phyloP scores from a whole-genome alignment of 2,113 vertebrate species.

The Catharus fuscescens region DNA sequence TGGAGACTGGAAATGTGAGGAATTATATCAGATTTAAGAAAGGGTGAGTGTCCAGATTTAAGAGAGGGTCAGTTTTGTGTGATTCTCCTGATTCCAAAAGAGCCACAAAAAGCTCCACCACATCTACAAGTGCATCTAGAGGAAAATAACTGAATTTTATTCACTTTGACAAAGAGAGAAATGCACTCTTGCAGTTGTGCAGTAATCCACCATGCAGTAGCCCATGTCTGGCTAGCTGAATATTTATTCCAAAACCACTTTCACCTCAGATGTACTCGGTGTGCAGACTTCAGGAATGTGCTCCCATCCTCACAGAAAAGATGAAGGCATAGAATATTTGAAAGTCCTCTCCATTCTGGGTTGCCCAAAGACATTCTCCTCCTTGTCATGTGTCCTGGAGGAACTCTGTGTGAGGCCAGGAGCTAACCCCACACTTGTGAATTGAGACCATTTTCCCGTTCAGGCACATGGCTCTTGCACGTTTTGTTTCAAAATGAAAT shows the following conservation, averaged over 20 bases:
- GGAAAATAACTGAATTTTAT: neutral
- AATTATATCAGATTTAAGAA: neutral
- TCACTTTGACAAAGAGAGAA: neutral
- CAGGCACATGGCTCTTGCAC: neutral
- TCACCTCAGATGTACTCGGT: neutral
- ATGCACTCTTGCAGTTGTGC: neutral
- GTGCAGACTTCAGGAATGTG: neutral
- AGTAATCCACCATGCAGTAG: neutral
- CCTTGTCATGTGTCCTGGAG: rapidly evolving
- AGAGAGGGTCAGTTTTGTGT: neutral
- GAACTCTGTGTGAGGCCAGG: neutral
- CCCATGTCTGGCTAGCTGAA: neutral
- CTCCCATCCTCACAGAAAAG: neutral
- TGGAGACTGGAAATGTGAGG: neutral
- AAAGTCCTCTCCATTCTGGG: neutral
- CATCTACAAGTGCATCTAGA: neutral
- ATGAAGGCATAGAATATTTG: neutral
- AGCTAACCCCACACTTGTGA: constrained; percentile 45
- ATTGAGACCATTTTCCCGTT: constrained; percentile 30
- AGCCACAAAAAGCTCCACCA: neutral
- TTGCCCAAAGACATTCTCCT: neutral
- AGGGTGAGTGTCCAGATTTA: neutral
- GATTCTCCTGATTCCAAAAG: neutral
- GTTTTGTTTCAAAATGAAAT: constrained; percentile 16
- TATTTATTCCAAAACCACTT: neutral